Evolutionary conservation across 2,888 invertebrate species (phyloP), one percentile per base, ranked within the genome.

Genomic region (Platerodrilus igneus): DNA sequence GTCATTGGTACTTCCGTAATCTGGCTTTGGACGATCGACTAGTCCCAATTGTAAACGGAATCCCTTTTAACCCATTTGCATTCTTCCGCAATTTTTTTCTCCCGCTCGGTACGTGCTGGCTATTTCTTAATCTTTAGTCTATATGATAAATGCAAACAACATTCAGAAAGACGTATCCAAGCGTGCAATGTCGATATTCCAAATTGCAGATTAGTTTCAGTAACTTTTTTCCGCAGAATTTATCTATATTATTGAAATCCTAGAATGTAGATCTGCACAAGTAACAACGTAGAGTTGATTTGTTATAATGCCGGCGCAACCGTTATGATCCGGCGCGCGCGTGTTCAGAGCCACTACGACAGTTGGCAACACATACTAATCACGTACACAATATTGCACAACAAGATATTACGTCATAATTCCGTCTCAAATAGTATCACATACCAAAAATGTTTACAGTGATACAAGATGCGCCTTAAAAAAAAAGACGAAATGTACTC

Each of bases 161-260:
- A 55, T 37, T 56, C 54, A 39, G 53, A 51, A 15, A 43, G 44
- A 16, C 53, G 45, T 23, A 56, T 52, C 50, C 48, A 51, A 10
- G 29, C 43, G 50, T 53, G 55, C 17, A 55, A 31, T 22, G 44
- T 35, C 3, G 51, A 54, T 17, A 55, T 18, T 13, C 51, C 50
- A 19, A 37, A 52, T 37, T 32, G 26, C 17, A 42, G 41, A 27
- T 46, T n/a, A n/a, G n/a, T 39, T 3, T 44, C 39, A 22, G 28
- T 41, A 17, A 41, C 27, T 17, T 41, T 37, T 25, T 37, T 30
- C 46, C 28, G 33, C 22, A 45, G 20, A 38, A 35, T 25, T 39
- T 25, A 21, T 46, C 43, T 11, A 52, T 25, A 30, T 40, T 26
- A 28, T 52, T 51, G 40, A 53, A 48, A 31, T 55, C 48, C 21